Percentiles rank a stretch among this genome's conserved stretches.
phyloP scores from a whole-genome alignment of 37 sponge, comb jelly and placozoan genomes.

The Eunapius fragilis region DNA sequence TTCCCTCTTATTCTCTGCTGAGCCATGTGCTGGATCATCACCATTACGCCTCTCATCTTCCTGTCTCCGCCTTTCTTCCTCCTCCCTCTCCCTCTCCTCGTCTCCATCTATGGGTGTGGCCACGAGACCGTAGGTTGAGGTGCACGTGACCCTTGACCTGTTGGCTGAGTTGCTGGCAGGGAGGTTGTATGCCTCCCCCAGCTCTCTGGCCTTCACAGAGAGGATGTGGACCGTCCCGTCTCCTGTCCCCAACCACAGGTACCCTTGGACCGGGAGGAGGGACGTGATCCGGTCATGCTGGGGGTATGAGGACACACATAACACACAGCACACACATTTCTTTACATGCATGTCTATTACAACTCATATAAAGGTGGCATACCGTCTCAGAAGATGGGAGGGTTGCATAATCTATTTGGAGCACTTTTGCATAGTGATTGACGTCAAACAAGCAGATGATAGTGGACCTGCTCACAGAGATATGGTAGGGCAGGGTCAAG shows the following conservation, averaged over 20 bases:
- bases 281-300: conserved; percentile 32
- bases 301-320: neutral
- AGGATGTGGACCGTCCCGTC: conserved; percentile 42
- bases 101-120: neutral
- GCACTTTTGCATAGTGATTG: conserved; percentile 21
- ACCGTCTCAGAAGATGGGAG: conserved; percentile 29
- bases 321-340: too few species aligned
- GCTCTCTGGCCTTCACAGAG: conserved; percentile 21
- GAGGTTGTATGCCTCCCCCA: neutral
- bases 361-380: neutral
- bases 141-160: neutral
- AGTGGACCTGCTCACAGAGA: conserved; percentile 17
- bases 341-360: too few species aligned
- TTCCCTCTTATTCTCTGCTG: neutral
- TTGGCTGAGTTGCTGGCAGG: neutral
- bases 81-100: neutral
- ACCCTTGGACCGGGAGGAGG: neutral
- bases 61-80: conserved; percentile 4
- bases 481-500: neutral
- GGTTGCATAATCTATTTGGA: conserved; percentile 40
- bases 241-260: conserved; percentile 57
- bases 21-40: neutral
- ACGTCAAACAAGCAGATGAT: conserved; percentile 35
- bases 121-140: neutral
- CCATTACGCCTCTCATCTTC: neutral